Conservation (phyloP, 2,888 invertebrate species). For the Pasiphila rectangulata region DNA sequence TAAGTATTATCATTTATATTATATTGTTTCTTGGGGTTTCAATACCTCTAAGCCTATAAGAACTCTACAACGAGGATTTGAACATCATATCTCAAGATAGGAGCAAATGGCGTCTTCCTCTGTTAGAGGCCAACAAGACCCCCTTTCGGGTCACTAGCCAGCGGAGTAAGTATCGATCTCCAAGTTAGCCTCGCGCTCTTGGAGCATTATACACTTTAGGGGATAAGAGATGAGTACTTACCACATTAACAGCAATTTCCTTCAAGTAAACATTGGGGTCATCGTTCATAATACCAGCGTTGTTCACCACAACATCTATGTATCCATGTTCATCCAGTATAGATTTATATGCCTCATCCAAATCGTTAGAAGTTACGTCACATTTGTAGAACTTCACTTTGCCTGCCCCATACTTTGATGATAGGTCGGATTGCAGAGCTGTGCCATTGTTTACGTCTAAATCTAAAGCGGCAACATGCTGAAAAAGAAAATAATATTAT, state of each 20-base stretch:
- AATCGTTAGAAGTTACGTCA: constrained; percentile 50
- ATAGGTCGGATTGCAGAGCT: constrained; percentile 43
- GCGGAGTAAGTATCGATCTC: no score
- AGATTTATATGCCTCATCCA: constrained; percentile 43
- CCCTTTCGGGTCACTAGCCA: no score
- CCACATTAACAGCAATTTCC: constrained; percentile 62
- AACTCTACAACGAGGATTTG: no score
- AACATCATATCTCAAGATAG: no score
- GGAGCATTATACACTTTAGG: neutral
- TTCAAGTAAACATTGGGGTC: constrained; percentile 50
- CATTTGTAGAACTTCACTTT: constrained; percentile 52
- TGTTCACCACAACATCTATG: constrained; percentile 62
- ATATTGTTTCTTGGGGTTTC: no score
- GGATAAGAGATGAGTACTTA: constrained; percentile 47
- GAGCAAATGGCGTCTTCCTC: no score
- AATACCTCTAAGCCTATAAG: no score
- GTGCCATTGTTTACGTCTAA: constrained; percentile 41
- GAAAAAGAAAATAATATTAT: constrained; percentile 33
- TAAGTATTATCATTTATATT: no score
- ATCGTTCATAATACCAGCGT: constrained; percentile 66
- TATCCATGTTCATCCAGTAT: constrained; percentile 47
- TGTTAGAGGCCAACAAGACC: no score
- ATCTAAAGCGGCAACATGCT: constrained; percentile 57
- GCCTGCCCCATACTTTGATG: constrained; percentile 37
- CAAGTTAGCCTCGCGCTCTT: neutral